Evolutionary conservation across 2,797 vertebrate genomes (phyloP), one percentile per base, ranked within the genome.

Genomic region (Sitta carolinensis): DNA sequence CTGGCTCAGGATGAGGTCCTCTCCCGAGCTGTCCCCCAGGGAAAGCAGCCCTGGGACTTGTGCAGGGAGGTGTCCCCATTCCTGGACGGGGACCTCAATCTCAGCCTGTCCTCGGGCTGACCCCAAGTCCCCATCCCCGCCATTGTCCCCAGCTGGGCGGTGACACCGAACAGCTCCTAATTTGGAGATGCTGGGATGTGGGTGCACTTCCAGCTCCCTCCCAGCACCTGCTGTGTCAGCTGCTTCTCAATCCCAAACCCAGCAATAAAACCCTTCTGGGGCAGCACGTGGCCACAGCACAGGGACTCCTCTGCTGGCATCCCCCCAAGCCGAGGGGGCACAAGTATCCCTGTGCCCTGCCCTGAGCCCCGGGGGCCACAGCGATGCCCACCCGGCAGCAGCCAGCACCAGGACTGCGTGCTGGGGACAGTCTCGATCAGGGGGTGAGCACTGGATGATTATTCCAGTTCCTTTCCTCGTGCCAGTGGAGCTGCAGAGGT

Each of bases 301-400:
- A 14, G 68, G 2, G 22, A 72, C 12, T 1, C 63, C 62, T 59
- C 52, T 1, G 0, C 70, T 4, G 5, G 50, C 51, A 19, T n/a
- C 32, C 57, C 47, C 61, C 38, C 3, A 1, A 30, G 40, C 77
- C 0, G 0, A 4, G n/a, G 81, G 2, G 11, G 34, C n/a, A 1
- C 9, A 0, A 1, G 26, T n/a, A 54, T 17, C 58, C 63, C 54
- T 13, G 54, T n/a, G 36, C 57, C 66, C 42, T 40, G 62, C 42
- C 50, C 48, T 1, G 43, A 1, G 0, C 42, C 32, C 43, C 0
- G 1, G 52, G 47, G 21, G 34, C 4, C 17, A 0, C 48, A 18
- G 43, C 0, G 0, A 4, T 54, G 75, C 69, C 66, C 66, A 25
- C 30, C 13, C 47, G 9, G 40, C 21, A 30, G 68, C 19, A 20